Evolutionary conservation across 2,888 invertebrate species (phyloP), one percentile per base, ranked within the genome.

Genomic region (Melinaea marsaeus): DNA sequence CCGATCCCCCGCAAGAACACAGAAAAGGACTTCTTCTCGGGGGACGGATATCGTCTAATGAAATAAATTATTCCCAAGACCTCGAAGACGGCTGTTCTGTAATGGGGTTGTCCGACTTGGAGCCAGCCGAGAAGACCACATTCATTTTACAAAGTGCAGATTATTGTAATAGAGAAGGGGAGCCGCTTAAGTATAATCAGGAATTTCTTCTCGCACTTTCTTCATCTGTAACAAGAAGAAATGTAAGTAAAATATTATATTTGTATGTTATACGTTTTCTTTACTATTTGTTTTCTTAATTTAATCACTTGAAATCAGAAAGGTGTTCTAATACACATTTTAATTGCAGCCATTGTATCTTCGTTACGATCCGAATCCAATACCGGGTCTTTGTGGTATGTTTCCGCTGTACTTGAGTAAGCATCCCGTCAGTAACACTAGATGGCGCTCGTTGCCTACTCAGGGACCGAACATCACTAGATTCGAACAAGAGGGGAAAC

Each of bases 91-190:
- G 89, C 0, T 85, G 87, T 64, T 72, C 81, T 3, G 63, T 89
- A 7, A 82, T 80, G 2, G 83, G 78, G 0, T 35, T 84, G 2
- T 69, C 81, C 0, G 69, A 75, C 22, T 48, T 77, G 2, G 62
- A 66, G 5, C 86, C 88, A 0, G 68, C 75, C 0, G 80, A 81
- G 62, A 80, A 81, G 62, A 80, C 72, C 64, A 78, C 87, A 2
- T 90, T 89, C 66, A 74, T 86, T 3, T 79, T 90, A 57, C 80
- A 85, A 4, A 90, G 88, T 62, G 83, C 86, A 34, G 90, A 90
- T 67, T 88, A 89, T 70, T 89, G 89, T 66, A 74, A 88, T 47
- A 75, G 89, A 13, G 80, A 83, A 11, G 80, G 81, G 2, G 90
- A 90, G 74, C 60, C 69, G 2, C 72, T 90, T 37, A 90, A 89